Conservation (phyloP, 2,797 vertebrate genomes). For the Hipposideros larvatus region DNA sequence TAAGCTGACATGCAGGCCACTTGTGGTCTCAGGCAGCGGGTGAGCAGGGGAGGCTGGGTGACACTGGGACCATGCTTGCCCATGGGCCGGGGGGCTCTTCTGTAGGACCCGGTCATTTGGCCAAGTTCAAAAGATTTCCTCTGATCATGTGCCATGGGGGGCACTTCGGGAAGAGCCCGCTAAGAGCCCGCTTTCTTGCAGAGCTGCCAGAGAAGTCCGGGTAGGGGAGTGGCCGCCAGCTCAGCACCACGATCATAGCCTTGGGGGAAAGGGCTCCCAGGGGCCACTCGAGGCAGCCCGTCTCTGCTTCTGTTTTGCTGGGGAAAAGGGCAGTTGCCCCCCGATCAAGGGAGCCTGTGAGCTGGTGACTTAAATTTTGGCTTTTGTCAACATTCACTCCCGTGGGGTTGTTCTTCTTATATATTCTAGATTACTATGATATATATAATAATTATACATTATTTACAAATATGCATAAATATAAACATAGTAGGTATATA, state of each 20-base stretch:
- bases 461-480: not conserved
- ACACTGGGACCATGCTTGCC: no score
- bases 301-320: not conserved
- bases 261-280: not conserved
- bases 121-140: not conserved
- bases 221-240: not conserved
- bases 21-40: not conserved
- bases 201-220: not conserved
- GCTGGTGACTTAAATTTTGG: not conserved
- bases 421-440: not conserved
- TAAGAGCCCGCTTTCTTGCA: not conserved
- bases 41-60: not conserved
- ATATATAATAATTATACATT: not conserved
- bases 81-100: rapidly evolving
- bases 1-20: not conserved
- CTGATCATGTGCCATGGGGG: rapidly evolving
- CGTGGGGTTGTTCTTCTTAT: not conserved
- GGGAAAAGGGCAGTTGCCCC: not conserved
- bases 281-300: rapidly evolving
- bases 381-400: not conserved
- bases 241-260: not conserved
- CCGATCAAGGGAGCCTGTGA: not conserved
- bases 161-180: not conserved
- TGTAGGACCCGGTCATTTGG: not conserved
- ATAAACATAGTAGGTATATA: not conserved